phyloP scores from a whole-genome alignment of 2,797 vertebrate species.

The Acropternis orthonyx region DNA sequence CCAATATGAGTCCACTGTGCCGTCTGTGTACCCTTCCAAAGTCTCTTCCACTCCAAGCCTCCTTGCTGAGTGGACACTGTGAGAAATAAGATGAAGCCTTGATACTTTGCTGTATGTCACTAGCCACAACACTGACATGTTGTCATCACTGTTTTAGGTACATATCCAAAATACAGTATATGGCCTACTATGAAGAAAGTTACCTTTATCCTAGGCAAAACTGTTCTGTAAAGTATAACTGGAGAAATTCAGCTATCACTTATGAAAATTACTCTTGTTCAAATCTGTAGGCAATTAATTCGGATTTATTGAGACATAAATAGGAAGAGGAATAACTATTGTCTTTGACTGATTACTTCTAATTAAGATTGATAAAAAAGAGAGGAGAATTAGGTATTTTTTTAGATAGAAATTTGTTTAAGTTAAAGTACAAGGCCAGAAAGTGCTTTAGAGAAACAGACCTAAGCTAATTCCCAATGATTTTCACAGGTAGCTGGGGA shows the following conservation, averaged over 20 bases:
- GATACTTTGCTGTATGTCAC: not conserved
- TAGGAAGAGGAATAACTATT: not conserved
- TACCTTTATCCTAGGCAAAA: not conserved
- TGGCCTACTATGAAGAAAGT: not conserved
- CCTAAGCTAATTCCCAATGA: not conserved
- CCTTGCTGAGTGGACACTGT: not conserved
- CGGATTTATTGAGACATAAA: not conserved
- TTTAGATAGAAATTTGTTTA: not conserved
- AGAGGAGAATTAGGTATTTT: not conserved
- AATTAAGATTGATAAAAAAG: not conserved
- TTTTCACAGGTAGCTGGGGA: not conserved
- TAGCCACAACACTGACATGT: not conserved
- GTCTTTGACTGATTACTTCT: not conserved
- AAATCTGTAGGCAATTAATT: not conserved
- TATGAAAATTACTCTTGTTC: not conserved
- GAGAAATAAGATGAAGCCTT: not conserved
- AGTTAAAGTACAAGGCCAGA: not conserved
- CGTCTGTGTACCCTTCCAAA: not conserved
- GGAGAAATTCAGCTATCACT: not conserved
- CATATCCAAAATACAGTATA: not conserved
- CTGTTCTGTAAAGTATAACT: not conserved
- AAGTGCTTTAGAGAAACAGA: not conserved
- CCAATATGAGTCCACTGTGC: not conserved
- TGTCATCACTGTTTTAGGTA: not conserved
- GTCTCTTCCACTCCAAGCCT: not conserved